Base-by-base conservation (phyloP, 2,797 vertebrate species). In the Pangasius djambal region DNA sequence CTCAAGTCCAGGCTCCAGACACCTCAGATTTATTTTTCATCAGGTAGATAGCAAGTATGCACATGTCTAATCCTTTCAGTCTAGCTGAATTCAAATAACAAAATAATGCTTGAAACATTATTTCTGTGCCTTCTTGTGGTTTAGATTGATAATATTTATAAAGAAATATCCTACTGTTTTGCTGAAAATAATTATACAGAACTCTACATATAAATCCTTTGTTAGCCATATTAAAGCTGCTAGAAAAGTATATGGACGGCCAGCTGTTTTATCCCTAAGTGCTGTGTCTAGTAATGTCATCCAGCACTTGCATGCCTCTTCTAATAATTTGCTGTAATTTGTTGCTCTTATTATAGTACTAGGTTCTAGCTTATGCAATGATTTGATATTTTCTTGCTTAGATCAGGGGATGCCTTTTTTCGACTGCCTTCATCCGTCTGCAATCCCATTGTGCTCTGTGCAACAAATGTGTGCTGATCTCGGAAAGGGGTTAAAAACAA, bases 201-300 rank as follows among this genome's bases (percentile, higher is more conserved):
- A 57, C 50, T 81, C 18, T 18, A 55, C 6, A 55, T 55, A 20
- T 7, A 82, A 59, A 61, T 79, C n/a, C 12, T 2, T 6, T 52
- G 6, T 31, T 52, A n/a, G 50, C 75, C 28, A 55, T n/a, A 78
- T 78, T 15, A 81, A 59, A 55, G 15, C 2, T 16, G n/a, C 22
- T 65, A 16, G 59, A 83, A 63, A 44, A 44, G 6, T 37, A 4
- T 2, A 20, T 57, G 6, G 28, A 50, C n/a, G 1, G 2, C 16
- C 77, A 79, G 77, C 77, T 55, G 77, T 79, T 79, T 55, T 55
- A 79, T 81, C 18, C 10, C 28, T 16, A 78, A 78, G 6, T 18
- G 77, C n/a, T 34, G 52, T 22, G 16, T 34, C 59, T 9, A 57
- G 31, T 81, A 59, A 81, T 25, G 10, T 37, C 31, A 59, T 82